phyloP scores from a whole-genome alignment of 2,113 vertebrate genomes.

The Takifugu flavidus region DNA sequence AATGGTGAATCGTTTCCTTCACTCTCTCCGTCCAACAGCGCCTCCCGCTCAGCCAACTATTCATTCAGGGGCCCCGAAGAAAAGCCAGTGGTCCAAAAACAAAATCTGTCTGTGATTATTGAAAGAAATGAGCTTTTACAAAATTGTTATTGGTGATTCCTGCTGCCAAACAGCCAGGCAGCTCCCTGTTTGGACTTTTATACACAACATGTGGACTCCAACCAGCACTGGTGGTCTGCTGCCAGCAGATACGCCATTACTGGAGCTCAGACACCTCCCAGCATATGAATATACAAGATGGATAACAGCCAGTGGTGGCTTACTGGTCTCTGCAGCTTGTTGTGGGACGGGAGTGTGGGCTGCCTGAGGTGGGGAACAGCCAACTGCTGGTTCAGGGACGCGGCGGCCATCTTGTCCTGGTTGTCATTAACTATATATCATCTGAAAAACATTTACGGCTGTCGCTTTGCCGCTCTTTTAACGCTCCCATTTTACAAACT shows the following conservation, averaged over 20 bases:
- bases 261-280: not conserved
- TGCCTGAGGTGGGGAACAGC: not conserved
- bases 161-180: constrained; percentile 52
- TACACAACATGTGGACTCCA: constrained; percentile 50
- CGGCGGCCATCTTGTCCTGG: too few species aligned
- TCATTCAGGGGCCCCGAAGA: constrained; percentile 33
- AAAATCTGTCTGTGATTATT: constrained; percentile 56
- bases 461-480: too few species aligned
- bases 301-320: constrained; percentile 28
- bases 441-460: too few species aligned
- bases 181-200: constrained; percentile 47
- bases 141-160: constrained; percentile 56
- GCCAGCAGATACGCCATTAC: constrained; percentile 20
- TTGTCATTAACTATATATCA: too few species aligned
- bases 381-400: constrained; percentile 1
- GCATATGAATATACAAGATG: constrained; percentile 13
- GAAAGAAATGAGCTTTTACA: constrained; percentile 52
- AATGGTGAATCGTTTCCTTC: constrained; percentile 7
- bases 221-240: constrained; percentile 31
- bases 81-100: constrained; percentile 39
- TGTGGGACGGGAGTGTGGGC: not conserved
- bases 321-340: constrained; percentile 7
- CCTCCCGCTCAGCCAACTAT: constrained; percentile 32
- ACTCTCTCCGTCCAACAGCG: constrained; percentile 16
- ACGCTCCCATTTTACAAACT: too few species aligned